These are phyloP conservation scores for Herminia tarsipennalis DNA, from an alignment of 2,888 invertebrate genomes.

Conservation along the genomic window DNA sequence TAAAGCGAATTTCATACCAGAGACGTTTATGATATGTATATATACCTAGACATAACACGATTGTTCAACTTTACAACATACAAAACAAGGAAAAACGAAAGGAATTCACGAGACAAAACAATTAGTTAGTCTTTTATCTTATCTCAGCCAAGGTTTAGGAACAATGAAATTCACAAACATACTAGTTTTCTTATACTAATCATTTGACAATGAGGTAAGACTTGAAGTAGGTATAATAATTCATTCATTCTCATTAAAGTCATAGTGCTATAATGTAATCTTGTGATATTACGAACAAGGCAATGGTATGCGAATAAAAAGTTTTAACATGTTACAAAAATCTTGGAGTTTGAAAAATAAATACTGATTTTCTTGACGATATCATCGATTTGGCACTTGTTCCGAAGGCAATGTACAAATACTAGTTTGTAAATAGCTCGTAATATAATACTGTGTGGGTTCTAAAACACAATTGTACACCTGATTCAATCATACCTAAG, in stretches of 20 bases:
- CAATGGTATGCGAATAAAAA: conserved; percentile 18
- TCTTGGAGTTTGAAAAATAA: conserved; percentile 36
- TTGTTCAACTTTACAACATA: too few relatives aligned
- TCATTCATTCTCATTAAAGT: too few relatives aligned
- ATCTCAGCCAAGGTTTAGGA: conserved; percentile 62
- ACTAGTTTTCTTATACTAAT: conserved; percentile 53
- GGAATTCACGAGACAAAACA: conserved; percentile 20
- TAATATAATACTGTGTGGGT: conserved; percentile 45
- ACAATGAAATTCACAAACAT: conserved; percentile 63
- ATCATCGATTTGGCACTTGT: conserved; percentile 38
- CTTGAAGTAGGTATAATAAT: too few relatives aligned
- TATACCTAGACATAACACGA: too few relatives aligned
- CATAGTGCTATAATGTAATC: too few relatives aligned
- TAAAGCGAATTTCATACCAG: too few relatives aligned
- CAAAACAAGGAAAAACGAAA: conserved; percentile 32
- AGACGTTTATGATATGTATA: too few relatives aligned
- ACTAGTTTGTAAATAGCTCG: conserved; percentile 48
- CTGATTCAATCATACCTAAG: conserved; percentile 38
- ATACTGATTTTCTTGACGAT: conserved; percentile 50
- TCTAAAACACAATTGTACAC: conserved; percentile 47
- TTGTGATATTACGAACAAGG: conserved; percentile 28
- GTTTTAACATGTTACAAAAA: conserved; percentile 34
- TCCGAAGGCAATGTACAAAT: conserved; percentile 48
- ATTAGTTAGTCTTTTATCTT: conserved; percentile 61
- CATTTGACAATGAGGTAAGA: conserved; percentile 23